Base-by-base conservation (phyloP, 2,797 vertebrate genomes). In the Pseudocheirus occidentalis region DNA sequence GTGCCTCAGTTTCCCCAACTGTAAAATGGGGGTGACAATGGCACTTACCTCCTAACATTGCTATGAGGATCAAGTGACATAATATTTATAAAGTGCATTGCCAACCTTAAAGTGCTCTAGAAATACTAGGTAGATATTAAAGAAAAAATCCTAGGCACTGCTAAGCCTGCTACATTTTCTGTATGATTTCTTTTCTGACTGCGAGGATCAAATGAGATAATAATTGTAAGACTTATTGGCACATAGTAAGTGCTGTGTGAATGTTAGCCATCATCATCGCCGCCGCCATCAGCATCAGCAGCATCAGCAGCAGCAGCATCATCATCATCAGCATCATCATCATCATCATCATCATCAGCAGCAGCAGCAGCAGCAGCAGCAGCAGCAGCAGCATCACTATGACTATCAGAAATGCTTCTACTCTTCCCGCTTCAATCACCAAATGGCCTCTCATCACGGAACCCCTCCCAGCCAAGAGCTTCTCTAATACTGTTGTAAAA, bases 381-480 rank as follows among this genome's bases (percentile, higher is more conserved):
- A 5, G 34, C 59, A 4, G 3, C 1, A 3, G 13, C 34, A 21
- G 27, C 73, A 81, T 24, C 7, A 11, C 12, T 4, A 12, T 87
- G 3, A 27, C 73, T 46, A 0, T 18, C 50, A 50, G 40, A 87
- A 87, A 50, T 11, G 40, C 18, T 46, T 52, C 50, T 62, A 54
- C 73, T 55, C 40, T 62, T 46, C 55, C 21, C 3, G 1, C 40
- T 52, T 0, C 14, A 1, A 21, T 55, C 31, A 31, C 89, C 29
- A 66, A 21, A 50, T 4, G 50, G 59, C 31, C 5, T 24, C 58
- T 40, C 0, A 2, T 50, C n/a, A 18, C 7, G 0, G 0, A 50
- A 21, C 7, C 16, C 3, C n/a, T 53, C 52, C 14, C 73, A 4
- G 6, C 0, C 11, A 0, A 54, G 55, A 40, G 34, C 52, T 56